Evolutionary conservation across 2,113 vertebrate species (phyloP).

Genomic region (Dryoscopus gambensis): DNA sequence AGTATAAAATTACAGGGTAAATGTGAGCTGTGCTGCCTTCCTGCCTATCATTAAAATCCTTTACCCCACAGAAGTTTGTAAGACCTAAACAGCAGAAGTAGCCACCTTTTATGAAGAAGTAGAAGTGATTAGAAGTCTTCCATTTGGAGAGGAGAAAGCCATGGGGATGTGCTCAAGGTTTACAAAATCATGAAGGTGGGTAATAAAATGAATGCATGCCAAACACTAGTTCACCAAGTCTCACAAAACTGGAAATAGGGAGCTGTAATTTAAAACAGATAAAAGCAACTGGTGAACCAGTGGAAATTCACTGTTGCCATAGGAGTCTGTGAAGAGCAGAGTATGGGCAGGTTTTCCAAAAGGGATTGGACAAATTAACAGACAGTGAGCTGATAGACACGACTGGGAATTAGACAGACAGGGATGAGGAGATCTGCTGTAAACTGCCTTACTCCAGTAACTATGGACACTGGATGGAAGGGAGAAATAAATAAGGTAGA

Average conservation of each 20-base stretch:
- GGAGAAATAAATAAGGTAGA: background rate
- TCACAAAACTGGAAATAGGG: background rate
- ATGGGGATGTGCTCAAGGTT: background rate
- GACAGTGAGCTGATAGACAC: background rate
- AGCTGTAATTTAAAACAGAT: background rate
- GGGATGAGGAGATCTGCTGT: background rate
- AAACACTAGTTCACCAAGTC: background rate
- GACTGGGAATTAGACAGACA: background rate
- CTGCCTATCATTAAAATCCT: background rate
- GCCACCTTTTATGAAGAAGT: background rate
- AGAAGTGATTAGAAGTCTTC: background rate
- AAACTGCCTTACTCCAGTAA: background rate
- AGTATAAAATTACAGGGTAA: background rate
- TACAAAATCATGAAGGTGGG: background rate
- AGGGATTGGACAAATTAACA: background rate
- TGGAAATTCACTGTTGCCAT: background rate
- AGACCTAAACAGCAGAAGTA: background rate
- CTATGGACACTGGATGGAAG: background rate
- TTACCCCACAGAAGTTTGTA: background rate
- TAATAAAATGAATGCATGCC: background rate
- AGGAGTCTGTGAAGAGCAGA: background rate
- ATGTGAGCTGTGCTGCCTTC: background rate
- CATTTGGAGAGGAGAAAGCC: background rate
- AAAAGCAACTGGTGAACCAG: background rate
- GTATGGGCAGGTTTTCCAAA: background rate